phyloP scores from a whole-genome alignment of 2,113 vertebrate species.

The Festucalex cinctus region DNA sequence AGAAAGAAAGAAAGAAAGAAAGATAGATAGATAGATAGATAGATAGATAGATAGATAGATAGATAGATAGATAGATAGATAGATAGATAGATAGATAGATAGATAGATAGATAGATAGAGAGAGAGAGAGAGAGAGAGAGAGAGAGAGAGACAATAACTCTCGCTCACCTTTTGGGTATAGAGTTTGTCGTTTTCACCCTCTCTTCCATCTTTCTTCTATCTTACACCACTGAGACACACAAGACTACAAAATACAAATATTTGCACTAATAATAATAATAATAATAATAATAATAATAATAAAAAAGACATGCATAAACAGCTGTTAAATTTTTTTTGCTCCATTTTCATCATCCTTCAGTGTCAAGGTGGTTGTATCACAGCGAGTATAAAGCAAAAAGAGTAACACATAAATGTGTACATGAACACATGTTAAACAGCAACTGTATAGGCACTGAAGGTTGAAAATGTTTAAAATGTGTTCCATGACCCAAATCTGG shows the following conservation, averaged over 20 bases:
- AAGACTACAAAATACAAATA: not conserved
- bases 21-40: too few species aligned
- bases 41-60: too few species aligned
- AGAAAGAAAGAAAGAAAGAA: too few species aligned
- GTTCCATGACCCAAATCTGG: not conserved
- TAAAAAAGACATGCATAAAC: not conserved
- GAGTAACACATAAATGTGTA: not conserved
- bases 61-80: too few species aligned
- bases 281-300: too few species aligned
- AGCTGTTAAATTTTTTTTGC: not conserved
- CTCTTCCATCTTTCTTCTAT: not conserved
- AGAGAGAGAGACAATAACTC: too few species aligned
- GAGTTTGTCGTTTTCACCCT: constrained; percentile 11
- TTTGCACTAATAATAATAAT: not conserved
- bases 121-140: too few species aligned
- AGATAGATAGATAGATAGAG: too few species aligned
- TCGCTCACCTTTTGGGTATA: constrained; percentile 51
- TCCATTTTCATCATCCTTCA: not conserved
- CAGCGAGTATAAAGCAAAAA: not conserved
- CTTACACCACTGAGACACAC: not conserved
- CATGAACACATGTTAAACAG: not conserved
- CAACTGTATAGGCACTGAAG: not conserved
- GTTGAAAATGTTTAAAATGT: not conserved
- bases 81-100: too few species aligned
- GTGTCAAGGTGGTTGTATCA: not conserved